Conservation (phyloP, 2,888 invertebrate species). For the Chymomyza caudatula region DNA sequence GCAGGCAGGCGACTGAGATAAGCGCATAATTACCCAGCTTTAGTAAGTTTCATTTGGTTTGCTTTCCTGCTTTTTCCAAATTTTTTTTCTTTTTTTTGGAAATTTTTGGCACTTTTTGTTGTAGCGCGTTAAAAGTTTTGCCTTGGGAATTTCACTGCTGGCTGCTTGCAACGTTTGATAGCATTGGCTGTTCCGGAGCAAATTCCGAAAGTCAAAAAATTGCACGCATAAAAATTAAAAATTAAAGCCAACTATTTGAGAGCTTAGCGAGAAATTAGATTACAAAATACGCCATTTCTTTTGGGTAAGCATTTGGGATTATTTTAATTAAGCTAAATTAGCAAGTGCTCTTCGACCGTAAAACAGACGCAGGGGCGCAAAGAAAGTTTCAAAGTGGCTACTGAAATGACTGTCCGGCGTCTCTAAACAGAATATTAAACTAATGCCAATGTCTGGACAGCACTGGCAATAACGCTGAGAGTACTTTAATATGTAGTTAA, state of each 20-base stretch:
- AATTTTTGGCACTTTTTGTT: constrained; percentile 2
- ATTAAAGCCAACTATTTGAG: constrained; percentile 49
- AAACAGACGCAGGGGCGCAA: neutral
- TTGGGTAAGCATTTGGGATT: neutral
- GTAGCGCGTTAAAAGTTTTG: constrained; percentile 17
- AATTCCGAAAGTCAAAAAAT: constrained; percentile 30
- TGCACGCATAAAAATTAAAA: constrained; percentile 51
- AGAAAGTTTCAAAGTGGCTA: neutral
- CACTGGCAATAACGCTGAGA: neutral
- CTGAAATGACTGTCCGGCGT: neutral
- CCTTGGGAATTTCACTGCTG: constrained; percentile 11
- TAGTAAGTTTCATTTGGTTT: constrained; percentile 21
- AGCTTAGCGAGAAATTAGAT: constrained; percentile 10
- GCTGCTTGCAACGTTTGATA: constrained; percentile 17
- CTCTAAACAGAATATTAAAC: neutral
- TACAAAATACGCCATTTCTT: constrained; percentile 15
- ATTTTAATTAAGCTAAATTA: constrained; percentile 39
- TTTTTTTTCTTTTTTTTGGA: constrained; percentile 5
- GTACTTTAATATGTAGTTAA: neutral
- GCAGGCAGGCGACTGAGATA: constrained; percentile 46
- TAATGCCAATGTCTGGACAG: neutral
- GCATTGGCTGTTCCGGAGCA: constrained; percentile 14
- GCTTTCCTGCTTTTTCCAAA: constrained; percentile 11
- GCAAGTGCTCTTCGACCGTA: neutral
- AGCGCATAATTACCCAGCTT: constrained; percentile 55